Conservation (phyloP, 2,888 invertebrate species). For the Macrosiphum euphorbiae region DNA sequence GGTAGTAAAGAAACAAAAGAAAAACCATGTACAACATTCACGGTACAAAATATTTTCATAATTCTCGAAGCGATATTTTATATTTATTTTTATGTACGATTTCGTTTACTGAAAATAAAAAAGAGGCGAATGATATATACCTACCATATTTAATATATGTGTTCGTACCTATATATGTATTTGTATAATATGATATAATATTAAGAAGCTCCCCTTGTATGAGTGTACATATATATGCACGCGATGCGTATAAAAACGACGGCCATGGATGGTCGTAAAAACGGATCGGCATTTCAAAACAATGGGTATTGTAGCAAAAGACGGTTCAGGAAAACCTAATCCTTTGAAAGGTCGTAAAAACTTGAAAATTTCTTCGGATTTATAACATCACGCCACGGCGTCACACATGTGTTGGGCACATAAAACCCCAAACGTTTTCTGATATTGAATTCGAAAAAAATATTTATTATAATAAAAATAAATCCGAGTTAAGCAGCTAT, state of each 20-base stretch:
- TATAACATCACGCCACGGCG: background rate
- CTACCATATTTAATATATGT: background rate
- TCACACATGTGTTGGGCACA: constrained; percentile 33
- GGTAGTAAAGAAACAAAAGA: no score
- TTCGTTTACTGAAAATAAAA: background rate
- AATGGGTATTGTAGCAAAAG: background rate
- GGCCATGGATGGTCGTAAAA: constrained; percentile 44
- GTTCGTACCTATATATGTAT: background rate
- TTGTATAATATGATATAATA: background rate
- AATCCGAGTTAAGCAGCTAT: background rate
- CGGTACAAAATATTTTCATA: background rate
- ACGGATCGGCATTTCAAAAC: constrained; percentile 36
- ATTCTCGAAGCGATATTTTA: background rate
- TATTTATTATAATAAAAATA: background rate
- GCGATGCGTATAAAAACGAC: constrained; percentile 3
- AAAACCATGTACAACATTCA: background rate
- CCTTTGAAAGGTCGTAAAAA: constrained; percentile 62
- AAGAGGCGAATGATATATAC: background rate
- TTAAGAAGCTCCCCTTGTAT: background rate
- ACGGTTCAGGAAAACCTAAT: constrained; percentile 35
- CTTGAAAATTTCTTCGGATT: constrained; percentile 14
- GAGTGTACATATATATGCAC: background rate
- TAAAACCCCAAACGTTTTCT: constrained; percentile 29
- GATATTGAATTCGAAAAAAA: constrained; percentile 44
- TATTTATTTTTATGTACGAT: background rate